Evolutionary conservation across 2,797 vertebrate species (phyloP), one percentile per base, ranked within the genome.

Genomic region (Meriones psammophilus): DNA sequence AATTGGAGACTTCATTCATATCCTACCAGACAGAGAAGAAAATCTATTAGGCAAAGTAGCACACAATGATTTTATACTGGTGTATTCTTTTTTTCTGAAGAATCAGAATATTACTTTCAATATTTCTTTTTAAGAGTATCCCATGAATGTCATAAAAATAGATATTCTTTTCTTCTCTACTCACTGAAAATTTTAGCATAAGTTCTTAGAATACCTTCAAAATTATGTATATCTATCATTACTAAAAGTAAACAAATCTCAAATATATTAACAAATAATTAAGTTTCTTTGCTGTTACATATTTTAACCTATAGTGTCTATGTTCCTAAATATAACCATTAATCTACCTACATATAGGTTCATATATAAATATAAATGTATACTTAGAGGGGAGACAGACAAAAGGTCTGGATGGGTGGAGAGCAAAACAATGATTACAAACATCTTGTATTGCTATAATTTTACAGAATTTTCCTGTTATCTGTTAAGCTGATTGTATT

Each of bases 1-100:
- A 99, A 98, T 95, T 99, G 90, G 99, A 89, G 9, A 99, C 98
- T 98, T 99, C 99, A 86, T 99, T 99, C 99, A 99, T 99, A 97
- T 99, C 99, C 99, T 99, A 84, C 5, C 86, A 95, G 88, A 97
- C 89, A 84, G 80, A 96, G 26, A 92, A 0, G 18, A 96, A 92
- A 94, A 88, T 3, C 8, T n/a, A n/a, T 46, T 83, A 79, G 80
- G 66, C 66, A 95, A 64, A 91, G 18, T 18, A 79, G 64, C 4
- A 58, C 15, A 18, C 17, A 30, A 58, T 18, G 1, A 8, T n/a
- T 8, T 50, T 62, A 30, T 24, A 89, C 1, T 76, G 15, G 58
- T 87, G 30, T 50, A 3, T 83, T n/a, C 39, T 50, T 77, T 78
- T 78, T 94, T 88, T 18, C 28, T 79, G 3, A 90, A 46, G 56